These are phyloP conservation scores for Listronotus bonariensis DNA, from an alignment of 1,140 invertebrate species.

Conservation along the genomic window DNA sequence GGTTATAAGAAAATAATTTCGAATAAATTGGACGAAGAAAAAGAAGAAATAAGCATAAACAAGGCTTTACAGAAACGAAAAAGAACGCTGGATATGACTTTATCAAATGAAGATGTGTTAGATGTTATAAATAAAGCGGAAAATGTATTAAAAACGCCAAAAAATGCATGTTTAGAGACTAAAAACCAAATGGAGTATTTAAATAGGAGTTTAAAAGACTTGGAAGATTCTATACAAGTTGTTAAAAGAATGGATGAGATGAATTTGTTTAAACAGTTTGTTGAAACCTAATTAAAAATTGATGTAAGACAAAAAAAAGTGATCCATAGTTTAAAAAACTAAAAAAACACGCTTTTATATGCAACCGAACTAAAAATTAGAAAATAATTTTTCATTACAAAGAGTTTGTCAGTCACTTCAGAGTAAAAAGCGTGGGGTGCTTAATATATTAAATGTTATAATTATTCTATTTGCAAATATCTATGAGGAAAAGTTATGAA, in stretches of 20 bases:
- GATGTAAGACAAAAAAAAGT: background rate
- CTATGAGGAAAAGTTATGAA: too few relatives aligned
- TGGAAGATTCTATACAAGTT: conserved; percentile 31
- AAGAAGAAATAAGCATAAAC: background rate
- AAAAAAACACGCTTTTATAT: too few relatives aligned
- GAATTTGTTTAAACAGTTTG: conserved; percentile 27
- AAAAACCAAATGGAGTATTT: conserved; percentile 24
- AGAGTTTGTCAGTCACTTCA: too few relatives aligned
- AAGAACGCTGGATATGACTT: conserved; percentile 10
- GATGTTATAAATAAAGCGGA: conserved; percentile 27
- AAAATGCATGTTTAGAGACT: conserved; percentile 19
- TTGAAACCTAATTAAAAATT: conserved; percentile 10
- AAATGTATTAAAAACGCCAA: conserved; percentile 25
- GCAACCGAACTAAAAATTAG: too few relatives aligned
- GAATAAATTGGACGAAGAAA: conserved; percentile 26
- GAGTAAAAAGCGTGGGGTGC: too few relatives aligned
- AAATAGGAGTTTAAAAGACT: conserved; percentile 28
- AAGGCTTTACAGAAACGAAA: conserved; percentile 4
- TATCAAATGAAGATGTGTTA: conserved; percentile 12
- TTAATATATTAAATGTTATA: too few relatives aligned
- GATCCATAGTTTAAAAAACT: too few relatives aligned
- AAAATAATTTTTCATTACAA: too few relatives aligned
- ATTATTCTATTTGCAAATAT: too few relatives aligned
- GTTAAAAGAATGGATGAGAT: conserved; percentile 29
- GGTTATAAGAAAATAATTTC: conserved; percentile 33